Conservation (phyloP, 2,888 invertebrate genomes). For the Platycnemis pennipes region DNA sequence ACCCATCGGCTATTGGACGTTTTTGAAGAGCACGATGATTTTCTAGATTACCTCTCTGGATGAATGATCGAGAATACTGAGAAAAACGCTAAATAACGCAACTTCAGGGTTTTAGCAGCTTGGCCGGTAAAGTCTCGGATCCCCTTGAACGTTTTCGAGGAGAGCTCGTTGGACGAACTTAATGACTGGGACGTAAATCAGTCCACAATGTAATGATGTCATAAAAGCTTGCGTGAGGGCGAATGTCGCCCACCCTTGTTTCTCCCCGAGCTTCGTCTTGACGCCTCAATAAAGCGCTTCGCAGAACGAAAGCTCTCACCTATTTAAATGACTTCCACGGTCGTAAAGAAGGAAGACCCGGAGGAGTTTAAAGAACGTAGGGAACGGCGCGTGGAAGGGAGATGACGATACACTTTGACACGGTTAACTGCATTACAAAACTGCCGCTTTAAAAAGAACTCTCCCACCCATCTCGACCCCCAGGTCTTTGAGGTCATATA, state of each 20-base stretch:
- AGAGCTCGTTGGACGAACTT: not conserved
- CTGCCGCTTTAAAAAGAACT: not conserved
- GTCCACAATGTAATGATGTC: not conserved
- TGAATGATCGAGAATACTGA: not conserved
- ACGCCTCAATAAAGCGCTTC: conserved; percentile 18
- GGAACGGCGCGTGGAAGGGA: not conserved
- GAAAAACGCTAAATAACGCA: not conserved
- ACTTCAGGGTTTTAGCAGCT: not conserved
- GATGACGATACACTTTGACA: not conserved
- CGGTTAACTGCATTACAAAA: not conserved
- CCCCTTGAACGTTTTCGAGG: not conserved
- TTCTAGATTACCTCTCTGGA: not conserved
- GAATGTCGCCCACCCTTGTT: not conserved
- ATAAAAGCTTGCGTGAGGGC: not conserved
- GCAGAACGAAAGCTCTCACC: not conserved
- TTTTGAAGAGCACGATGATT: not conserved
- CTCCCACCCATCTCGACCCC: too few species aligned
- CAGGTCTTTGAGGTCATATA: too few species aligned
- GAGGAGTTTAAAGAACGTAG: not conserved
- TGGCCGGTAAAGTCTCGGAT: not conserved
- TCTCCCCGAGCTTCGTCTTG: not conserved
- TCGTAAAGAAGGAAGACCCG: not conserved
- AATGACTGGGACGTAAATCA: conserved; percentile 23
- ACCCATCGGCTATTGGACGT: not conserved
- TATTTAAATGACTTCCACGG: conserved; percentile 16